Base-by-base conservation (phyloP, 2,797 vertebrate genomes). In the Arctocebus calabarensis region DNA sequence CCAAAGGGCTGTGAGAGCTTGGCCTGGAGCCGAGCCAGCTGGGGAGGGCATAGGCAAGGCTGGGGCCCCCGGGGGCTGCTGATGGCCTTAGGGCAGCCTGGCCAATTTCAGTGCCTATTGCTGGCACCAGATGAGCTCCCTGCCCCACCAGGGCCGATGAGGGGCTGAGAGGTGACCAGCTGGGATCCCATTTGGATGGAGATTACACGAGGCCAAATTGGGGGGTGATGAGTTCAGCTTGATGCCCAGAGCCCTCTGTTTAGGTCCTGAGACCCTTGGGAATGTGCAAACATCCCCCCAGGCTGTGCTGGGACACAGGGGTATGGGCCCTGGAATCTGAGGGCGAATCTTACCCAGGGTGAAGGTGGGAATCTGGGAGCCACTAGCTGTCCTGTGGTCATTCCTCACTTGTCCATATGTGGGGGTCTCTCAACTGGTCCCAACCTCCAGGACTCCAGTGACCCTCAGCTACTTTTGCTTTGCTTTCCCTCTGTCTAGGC, bases 21-120 rank as follows among this genome's bases (percentile, higher is more conserved):
- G 95, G 96, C 89, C 88, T 95, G 71, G 88, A 68, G 59, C 7
- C 37, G 92, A 90, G 95, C 94, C 95, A 97, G 95, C 95, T 96
- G 94, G 91, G 94, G 77, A 88, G 64, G 91, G 52, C 32, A 3
- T 0, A 64, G 57, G 81, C 75, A 82, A 95, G 94, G 84, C 86
- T 62, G 84, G 88, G 85, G 81, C 37, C 90, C 88, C 43, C 27
- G 5, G 0, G 34, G 75, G 92, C 92, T 66, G 55, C 71, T 81
- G 52, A 88, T 90, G 93, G 94, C 66, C 87, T 75, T 19, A 27
- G n/a, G 66, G 75, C 43, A 61, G 37, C 0, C 0, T 22, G n/a
- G 90, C 86, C 94, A 90, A 71, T 70, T 52, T 88, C 66, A 1
- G 23, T 82, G 70, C 75, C 85, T 7, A 16, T 3, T 23, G 40